Evolutionary conservation across 1,140 invertebrate genomes (phyloP), one percentile per base, ranked within the genome.

Genomic region (Myzus persicae): DNA sequence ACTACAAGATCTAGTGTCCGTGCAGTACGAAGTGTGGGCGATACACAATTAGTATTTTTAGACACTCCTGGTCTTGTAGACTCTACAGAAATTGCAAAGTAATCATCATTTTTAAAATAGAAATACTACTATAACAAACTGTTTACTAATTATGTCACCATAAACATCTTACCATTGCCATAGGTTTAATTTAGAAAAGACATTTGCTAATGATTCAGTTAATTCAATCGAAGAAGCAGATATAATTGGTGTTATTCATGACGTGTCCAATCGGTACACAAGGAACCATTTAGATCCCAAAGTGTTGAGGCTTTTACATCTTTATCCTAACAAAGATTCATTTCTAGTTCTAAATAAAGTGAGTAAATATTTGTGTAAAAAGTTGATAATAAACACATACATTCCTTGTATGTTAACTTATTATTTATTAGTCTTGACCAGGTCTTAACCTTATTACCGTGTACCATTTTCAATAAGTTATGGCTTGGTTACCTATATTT

Each of bases 341-440:
- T 96, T 99, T 94, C 95, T 99, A 11, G 96, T 99, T 85, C 95
- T 99, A 6, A 99, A 99, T 94, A 99, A 99, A 96, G 97, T 98
- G 95, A 94, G 93, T 93, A 91, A 51, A 91, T 93, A 36, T 31
- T 87, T 36, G n/a, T 26, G 31, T 67, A 67, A 7, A 67, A 67
- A 67, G 9, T 67, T 67, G 31, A 67, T 67, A n/a, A 67, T 67
- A 11, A n/a, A 59, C 31, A 59, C 2, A 59, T 31, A n/a, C 31
- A 59, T 9, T 59, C 31, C 26, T 31, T 59, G 54, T 31, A 4
- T 31, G 54, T 31, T 59, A 11, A 59, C 26, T 26, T 54, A 54
- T 54, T 26, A 26, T 59, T 59, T 59, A 59, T 31, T 59, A 31
- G 26, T 31, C 9, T 59, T 9, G 54, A 54, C 51, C 24, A 54